Evolutionary conservation across 2,113 vertebrate species (phyloP).

Genomic region (Dinomys branickii): DNA sequence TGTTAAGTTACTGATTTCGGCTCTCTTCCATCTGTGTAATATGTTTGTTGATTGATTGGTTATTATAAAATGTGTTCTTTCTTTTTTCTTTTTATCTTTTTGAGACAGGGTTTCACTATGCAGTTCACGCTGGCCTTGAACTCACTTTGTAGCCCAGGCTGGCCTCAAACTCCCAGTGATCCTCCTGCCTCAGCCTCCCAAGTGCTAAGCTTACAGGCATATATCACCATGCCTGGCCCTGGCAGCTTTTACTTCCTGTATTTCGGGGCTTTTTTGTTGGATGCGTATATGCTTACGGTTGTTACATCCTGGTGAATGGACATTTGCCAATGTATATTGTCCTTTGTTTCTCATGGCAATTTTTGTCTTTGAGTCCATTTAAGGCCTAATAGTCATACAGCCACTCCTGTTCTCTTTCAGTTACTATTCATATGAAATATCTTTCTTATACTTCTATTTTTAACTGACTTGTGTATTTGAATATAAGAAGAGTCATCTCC

Average conservation of each 20-base stretch:
- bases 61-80: not conserved
- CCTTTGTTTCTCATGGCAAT: not conserved
- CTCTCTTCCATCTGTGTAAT: not conserved
- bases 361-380: not conserved
- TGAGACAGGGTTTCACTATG: no score
- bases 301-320: not conserved
- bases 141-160: no score
- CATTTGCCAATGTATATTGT: not conserved
- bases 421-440: not conserved
- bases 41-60: not conserved
- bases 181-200: no score
- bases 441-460: not conserved
- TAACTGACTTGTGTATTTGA: not conserved
- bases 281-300: not conserved
- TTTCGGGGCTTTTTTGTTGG: not conserved
- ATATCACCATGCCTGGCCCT: no score
- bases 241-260: not conserved
- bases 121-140: no score
- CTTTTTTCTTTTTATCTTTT: no score
- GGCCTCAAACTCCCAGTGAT: no score
- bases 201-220: no score
- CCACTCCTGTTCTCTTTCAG: not conserved
- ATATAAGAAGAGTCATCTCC: not conserved
- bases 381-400: not conserved
- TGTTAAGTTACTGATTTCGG: not conserved